Conservation (phyloP, 2,888 invertebrate genomes). For the Colletes collaris region DNA sequence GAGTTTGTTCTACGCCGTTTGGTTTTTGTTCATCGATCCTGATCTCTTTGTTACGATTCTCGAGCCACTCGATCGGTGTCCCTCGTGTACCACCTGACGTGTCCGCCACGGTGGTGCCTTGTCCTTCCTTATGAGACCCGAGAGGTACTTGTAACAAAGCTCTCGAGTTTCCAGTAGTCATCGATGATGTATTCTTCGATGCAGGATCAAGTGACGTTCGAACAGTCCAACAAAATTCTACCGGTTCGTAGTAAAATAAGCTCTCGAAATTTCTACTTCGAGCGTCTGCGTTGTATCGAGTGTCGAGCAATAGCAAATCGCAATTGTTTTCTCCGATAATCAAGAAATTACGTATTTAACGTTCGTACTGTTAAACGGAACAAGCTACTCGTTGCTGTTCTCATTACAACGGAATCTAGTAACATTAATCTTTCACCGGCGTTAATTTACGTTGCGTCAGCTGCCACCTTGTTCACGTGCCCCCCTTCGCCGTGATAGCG, state of each 20-base stretch:
- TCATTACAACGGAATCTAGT: slow-evolving; percentile 38
- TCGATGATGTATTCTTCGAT: slow-evolving; percentile 24
- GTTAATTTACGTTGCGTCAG: slow-evolving; percentile 25
- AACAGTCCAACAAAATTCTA: slow-evolving; percentile 1
- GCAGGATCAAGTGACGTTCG: slow-evolving; percentile 1
- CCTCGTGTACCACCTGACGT: slow-evolving; percentile 38
- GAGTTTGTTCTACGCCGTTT: background rate
- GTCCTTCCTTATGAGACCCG: slow-evolving; percentile 17
- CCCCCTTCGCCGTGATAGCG: background rate
- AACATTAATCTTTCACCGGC: slow-evolving; percentile 42
- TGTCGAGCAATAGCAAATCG: background rate
- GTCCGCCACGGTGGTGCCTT: slow-evolving; percentile 10
- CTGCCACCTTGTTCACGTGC: background rate
- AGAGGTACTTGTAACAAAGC: slow-evolving; percentile 14
- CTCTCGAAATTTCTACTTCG: background rate
- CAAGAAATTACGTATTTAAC: slow-evolving; percentile 13
- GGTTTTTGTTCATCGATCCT: background rate
- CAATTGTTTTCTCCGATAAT: slow-evolving; percentile 15
- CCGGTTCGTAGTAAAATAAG: background rate
- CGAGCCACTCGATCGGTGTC: slow-evolving; percentile 25
- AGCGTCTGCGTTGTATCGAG: background rate
- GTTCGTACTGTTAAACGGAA: slow-evolving; percentile 1
- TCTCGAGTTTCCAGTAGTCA: slow-evolving; percentile 26
- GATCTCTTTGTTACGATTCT: slow-evolving; percentile 35
- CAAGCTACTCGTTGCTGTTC: slow-evolving; percentile 22